A percentile compares a stretch with the other conserved stretches of the same genome.
These are phyloP conservation scores for Sterna hirundo DNA, from an alignment of 2,113 vertebrate genomes.

Conservation along the genomic window DNA sequence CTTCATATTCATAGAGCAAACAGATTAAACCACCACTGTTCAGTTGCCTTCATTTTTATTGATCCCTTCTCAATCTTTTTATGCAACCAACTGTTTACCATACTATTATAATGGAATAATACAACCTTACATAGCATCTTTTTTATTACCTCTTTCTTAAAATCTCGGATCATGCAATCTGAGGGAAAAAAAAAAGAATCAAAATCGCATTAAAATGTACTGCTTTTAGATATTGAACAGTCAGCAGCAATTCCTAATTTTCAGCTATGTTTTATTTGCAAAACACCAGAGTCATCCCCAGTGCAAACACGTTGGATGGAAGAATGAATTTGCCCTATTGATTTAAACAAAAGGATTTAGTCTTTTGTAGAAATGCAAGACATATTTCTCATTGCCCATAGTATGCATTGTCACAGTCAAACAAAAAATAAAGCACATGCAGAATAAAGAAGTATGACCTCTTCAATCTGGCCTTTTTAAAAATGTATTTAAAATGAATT, in stretches of 20 bases:
- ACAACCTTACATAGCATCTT: background rate
- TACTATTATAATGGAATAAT: background rate
- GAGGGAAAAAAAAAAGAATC: background rate
- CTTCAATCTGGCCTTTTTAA: background rate
- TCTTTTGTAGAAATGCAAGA: background rate
- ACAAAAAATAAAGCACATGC: background rate
- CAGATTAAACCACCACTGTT: conserved; percentile 15
- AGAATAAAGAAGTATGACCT: background rate
- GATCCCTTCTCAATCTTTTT: background rate
- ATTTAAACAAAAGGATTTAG: conserved; percentile 5
- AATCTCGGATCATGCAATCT: background rate
- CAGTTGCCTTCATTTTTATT: conserved; percentile 1
- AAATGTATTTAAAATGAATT: background rate
- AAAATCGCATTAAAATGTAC: background rate
- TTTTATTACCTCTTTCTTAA: background rate
- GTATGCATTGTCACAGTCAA: background rate
- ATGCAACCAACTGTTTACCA: background rate
- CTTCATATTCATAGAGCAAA: background rate
- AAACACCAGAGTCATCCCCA: background rate
- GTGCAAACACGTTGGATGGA: background rate
- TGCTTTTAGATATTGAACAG: background rate
- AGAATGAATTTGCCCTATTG: background rate
- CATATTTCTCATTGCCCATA: background rate
- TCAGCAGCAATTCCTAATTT: background rate
- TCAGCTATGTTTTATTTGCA: background rate